Base-by-base conservation (phyloP, 2,113 vertebrate species). In the Bucco capensis region DNA sequence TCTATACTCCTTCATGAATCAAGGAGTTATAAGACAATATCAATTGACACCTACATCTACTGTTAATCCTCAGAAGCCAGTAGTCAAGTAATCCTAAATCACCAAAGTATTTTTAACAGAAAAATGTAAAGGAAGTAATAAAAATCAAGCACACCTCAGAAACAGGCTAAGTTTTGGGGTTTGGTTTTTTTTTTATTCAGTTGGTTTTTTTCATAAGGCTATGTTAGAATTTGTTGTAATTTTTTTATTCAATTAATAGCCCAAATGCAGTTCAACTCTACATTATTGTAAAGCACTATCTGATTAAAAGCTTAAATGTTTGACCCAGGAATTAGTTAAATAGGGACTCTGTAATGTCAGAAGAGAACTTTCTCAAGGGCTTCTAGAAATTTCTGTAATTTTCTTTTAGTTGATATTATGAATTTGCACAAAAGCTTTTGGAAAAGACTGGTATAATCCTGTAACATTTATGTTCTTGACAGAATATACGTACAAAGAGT, bases 81-180 rank as follows among this genome's bases (percentile, higher is more conserved):
- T 56, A 64, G 23, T 58, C 57, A 78, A 86, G n/a, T 73, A 24
- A 83, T 88, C 70, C 33, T 92, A 91, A 95, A 95, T 95, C 42
- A 84, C 21, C 24, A 15, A 83, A 87, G 25, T 74, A 78, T 94
- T 96, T 91, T 60, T 83, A 71, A 64, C 12, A 79, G n/a, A 30
- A 47, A 78, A 40, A 79, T 6, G 6, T 67, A 81, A 94, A 93
- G 72, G 90, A 96, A 95, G 67, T 65, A 95, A 95, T 95, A 96
- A 96, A 95, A 83, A 65, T 88, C 84, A 96, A 91, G 64, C 14
- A 72, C 19, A 74, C 25, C 60, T 89, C 35, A 89, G 93, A 95
- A 95, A 64, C 49, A 93, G 74, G 10, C 53, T 92, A 75, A 31
- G 12, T 35, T 78, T 72, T 8, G 5, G 12, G 4, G 4, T 8